Evolutionary conservation across 2,797 vertebrate species (phyloP).

Genomic region (Linurgus olivaceus): DNA sequence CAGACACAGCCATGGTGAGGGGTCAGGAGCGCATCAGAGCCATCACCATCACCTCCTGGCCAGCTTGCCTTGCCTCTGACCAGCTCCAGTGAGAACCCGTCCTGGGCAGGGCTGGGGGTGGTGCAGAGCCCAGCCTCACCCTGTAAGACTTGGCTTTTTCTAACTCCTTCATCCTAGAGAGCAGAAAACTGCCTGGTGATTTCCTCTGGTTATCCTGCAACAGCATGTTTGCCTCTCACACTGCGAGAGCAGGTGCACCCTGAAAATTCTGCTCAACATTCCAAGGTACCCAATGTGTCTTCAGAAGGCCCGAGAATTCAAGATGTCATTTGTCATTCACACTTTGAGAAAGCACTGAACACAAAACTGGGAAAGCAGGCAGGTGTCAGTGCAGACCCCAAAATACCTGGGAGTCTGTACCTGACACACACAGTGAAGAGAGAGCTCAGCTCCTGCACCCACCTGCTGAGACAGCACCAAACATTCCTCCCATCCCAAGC

Average conservation of each 20-base stretch:
- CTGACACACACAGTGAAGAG: background rate
- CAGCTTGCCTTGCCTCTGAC: background rate
- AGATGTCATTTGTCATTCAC: background rate
- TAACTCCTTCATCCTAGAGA: background rate
- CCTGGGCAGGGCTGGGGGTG: background rate
- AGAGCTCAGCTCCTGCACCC: background rate
- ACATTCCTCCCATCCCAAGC: background rate
- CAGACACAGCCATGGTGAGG: fast-evolving
- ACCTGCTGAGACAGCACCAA: background rate
- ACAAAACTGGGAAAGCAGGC: background rate
- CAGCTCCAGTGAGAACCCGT: background rate
- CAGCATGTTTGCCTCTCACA: background rate
- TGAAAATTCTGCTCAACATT: background rate
- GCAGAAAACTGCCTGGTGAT: background rate
- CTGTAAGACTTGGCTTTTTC: background rate
- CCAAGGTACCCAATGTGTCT: background rate
- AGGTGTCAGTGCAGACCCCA: background rate
- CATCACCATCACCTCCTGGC: background rate
- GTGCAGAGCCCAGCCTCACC: background rate
- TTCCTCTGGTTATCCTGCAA: background rate
- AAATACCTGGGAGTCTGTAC: background rate
- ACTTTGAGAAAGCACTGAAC: background rate
- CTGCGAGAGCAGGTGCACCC: background rate
- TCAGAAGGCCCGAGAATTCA: background rate
- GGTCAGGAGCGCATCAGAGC: background rate